Evolutionary conservation across 2,113 vertebrate species (phyloP).

Genomic region (Montifringilla adamsi): DNA sequence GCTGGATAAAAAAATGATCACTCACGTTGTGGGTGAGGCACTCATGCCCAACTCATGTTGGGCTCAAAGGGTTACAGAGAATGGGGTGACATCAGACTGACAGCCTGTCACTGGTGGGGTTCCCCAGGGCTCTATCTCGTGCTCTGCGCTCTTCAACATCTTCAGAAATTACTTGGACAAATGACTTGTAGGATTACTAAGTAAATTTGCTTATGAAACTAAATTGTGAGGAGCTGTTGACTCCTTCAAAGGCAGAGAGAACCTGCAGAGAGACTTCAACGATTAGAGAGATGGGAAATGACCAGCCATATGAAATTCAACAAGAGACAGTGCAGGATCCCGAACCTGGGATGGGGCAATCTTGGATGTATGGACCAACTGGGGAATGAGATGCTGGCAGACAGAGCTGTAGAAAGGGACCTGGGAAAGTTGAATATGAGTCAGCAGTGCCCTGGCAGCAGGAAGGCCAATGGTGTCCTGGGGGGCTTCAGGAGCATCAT

Average conservation of each 20-base stretch:
- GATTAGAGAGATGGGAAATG: background rate
- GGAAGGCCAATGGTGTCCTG: rapidly evolving
- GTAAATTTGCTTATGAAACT: background rate
- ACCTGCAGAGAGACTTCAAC: background rate
- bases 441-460: background rate
- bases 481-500: rapidly evolving
- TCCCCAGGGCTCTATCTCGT: background rate
- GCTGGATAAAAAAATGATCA: background rate
- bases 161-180: background rate
- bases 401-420: background rate
- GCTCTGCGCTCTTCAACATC: background rate
- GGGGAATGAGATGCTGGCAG: background rate
- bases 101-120: background rate
- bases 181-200: background rate
- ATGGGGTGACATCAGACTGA: background rate
- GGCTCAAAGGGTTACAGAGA: background rate
- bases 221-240: background rate
- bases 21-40: too few species aligned
- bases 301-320: background rate
- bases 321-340: background rate
- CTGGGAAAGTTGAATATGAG: background rate
- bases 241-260: background rate
- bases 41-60: too few species aligned
- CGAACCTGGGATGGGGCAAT: background rate
- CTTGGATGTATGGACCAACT: too few species aligned